phyloP scores from a whole-genome alignment of 2,888 invertebrate species.

The Dolichopus griseipennis region DNA sequence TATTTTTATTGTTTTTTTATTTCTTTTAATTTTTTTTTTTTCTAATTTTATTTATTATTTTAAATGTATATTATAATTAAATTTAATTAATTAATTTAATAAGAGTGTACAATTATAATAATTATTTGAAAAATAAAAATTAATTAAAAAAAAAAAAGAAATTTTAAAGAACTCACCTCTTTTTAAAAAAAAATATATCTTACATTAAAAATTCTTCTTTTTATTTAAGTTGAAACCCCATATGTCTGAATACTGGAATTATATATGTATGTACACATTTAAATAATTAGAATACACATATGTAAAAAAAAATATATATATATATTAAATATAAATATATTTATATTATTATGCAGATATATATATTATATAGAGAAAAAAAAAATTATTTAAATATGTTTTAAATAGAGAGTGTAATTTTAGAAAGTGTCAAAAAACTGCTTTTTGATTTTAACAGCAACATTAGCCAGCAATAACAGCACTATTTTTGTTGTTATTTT shows the following conservation, averaged over 20 bases:
- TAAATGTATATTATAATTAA: background rate
- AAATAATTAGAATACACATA: no score
- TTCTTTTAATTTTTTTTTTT: background rate
- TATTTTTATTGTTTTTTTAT: no score
- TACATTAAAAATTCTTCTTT: no score
- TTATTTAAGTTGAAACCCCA: background rate
- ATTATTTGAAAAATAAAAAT: no score
- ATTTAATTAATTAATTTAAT: background rate
- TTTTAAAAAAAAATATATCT: no score
- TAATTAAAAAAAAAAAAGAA: no score
- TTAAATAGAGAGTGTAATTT: constrained; percentile 1
- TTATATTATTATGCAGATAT: background rate
- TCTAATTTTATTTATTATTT: background rate
- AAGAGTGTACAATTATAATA: background rate
- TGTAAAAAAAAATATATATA: no score
- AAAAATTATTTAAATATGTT: background rate
- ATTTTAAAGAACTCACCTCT: no score
- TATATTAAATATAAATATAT: no score
- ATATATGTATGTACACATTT: background rate
- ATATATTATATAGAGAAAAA: background rate
- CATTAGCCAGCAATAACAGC: no score
- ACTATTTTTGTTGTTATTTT: no score
- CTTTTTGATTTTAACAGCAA: background rate
- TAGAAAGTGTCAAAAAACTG: constrained; percentile 6
- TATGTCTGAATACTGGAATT: background rate